Conservation (phyloP, 2,888 invertebrate genomes). For the Clanis bilineata region DNA sequence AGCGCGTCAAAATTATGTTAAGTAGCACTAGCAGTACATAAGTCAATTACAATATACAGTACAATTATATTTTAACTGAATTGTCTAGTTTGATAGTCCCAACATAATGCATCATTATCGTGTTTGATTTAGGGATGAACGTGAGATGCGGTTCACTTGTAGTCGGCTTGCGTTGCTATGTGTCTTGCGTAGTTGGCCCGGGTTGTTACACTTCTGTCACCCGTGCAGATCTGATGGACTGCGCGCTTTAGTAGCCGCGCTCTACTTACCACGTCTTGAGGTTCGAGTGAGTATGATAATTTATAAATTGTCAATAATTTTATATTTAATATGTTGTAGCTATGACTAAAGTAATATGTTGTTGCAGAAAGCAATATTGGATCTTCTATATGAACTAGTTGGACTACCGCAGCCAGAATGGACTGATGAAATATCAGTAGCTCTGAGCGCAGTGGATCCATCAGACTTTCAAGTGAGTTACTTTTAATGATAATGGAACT, state of each 20-base stretch:
- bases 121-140: constrained; percentile 82
- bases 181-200: constrained; percentile 95
- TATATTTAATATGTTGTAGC: background rate
- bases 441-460: constrained; percentile 94
- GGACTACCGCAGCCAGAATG: constrained; percentile 94
- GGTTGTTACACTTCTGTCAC: constrained; percentile 93
- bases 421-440: constrained; percentile 95
- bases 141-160: constrained; percentile 92
- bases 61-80: too few relatives aligned
- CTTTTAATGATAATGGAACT: background rate
- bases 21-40: too few relatives aligned
- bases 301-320: too few relatives aligned
- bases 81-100: too few relatives aligned
- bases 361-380: constrained; percentile 93
- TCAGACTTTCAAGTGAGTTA: constrained; percentile 85
- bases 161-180: constrained; percentile 92
- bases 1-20: too few relatives aligned
- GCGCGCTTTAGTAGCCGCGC: constrained; percentile 88
- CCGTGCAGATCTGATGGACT: constrained; percentile 89
- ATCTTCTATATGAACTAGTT: constrained; percentile 94
- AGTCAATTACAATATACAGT: too few relatives aligned
- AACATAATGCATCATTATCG: background rate
- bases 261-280: constrained; percentile 94
- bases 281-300: constrained; percentile 87
- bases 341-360: constrained; percentile 2